phyloP scores from a whole-genome alignment of 53 echinoderm and acorn worm genomes.

The Temnopleurus reevesii region DNA sequence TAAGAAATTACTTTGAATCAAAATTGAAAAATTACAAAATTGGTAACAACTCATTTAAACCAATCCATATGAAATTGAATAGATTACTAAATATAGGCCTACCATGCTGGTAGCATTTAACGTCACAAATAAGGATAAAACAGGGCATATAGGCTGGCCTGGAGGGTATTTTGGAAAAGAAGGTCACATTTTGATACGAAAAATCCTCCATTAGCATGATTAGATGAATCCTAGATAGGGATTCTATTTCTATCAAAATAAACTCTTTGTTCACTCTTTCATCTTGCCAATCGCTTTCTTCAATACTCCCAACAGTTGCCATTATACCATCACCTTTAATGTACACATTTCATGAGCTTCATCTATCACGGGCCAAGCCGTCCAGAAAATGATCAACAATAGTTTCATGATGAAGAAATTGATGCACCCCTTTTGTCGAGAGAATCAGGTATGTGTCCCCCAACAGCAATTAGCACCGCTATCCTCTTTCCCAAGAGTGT shows the following conservation, averaged over 20 bases:
- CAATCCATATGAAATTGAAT: too few relatives aligned
- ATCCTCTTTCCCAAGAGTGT: neutral
- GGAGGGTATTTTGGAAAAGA: neutral
- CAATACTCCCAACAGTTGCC: neutral
- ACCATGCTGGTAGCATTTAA: too few relatives aligned
- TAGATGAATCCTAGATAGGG: neutral
- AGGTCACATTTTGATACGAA: neutral
- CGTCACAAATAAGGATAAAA: too few relatives aligned
- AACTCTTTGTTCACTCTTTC: neutral
- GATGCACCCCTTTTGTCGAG: neutral
- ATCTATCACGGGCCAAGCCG: neutral
- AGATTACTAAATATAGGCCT: too few relatives aligned
- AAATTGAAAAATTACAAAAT: too few relatives aligned
- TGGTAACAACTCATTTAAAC: too few relatives aligned
- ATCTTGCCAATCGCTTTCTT: neutral
- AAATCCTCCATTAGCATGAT: conserved; percentile 5
- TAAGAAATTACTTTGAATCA: too few relatives aligned
- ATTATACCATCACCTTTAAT: neutral
- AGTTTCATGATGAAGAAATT: too few relatives aligned
- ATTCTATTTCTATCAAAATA: conserved; percentile 12
- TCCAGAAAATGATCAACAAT: neutral
- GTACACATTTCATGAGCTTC: conserved; percentile 6
- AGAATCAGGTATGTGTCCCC: neutral
- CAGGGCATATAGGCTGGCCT: too few relatives aligned
- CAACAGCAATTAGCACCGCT: neutral